phyloP scores from a whole-genome alignment of 2,113 vertebrate species.

The Aspidoscelis tigris region DNA sequence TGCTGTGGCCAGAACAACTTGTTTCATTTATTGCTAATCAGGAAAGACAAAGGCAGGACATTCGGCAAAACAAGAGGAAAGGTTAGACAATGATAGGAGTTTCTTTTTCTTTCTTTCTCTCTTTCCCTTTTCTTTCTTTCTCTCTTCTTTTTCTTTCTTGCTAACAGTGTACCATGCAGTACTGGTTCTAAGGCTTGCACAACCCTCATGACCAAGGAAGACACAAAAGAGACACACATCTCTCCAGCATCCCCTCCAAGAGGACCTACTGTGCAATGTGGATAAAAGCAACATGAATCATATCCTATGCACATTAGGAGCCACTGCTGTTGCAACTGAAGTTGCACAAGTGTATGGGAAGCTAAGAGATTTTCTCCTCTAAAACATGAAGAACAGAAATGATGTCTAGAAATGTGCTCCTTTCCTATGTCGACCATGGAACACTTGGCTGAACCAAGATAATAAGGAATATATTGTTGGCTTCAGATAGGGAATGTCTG shows the following conservation, averaged over 20 bases:
- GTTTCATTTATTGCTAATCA: constrained; percentile 44
- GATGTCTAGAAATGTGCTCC: neutral
- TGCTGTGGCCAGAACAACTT: constrained; percentile 32
- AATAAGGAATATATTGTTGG: neutral
- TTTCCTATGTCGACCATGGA: neutral
- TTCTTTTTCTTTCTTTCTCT: constrained; percentile 41
- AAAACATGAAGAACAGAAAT: neutral
- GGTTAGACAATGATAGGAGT: constrained; percentile 51
- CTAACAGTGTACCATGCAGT: constrained; percentile 30
- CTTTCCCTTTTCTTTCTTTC: constrained; percentile 11
- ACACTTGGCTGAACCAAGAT: neutral
- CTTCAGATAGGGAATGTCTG: neutral
- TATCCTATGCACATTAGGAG: neutral
- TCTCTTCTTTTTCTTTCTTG: constrained; percentile 21
- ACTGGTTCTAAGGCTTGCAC: neutral
- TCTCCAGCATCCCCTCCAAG: too few species aligned
- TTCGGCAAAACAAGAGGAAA: constrained; percentile 46
- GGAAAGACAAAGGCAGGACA: constrained; percentile 21
- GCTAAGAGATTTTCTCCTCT: accelerated
- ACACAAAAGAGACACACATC: neutral
- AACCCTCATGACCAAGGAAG: neutral
- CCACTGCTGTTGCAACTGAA: neutral
- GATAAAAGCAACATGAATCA: neutral
- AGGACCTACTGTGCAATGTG: neutral
- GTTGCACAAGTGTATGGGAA: neutral